These are phyloP conservation scores for Cephus runcator DNA, from an alignment of 2,888 invertebrate genomes.

Conservation along the genomic window DNA sequence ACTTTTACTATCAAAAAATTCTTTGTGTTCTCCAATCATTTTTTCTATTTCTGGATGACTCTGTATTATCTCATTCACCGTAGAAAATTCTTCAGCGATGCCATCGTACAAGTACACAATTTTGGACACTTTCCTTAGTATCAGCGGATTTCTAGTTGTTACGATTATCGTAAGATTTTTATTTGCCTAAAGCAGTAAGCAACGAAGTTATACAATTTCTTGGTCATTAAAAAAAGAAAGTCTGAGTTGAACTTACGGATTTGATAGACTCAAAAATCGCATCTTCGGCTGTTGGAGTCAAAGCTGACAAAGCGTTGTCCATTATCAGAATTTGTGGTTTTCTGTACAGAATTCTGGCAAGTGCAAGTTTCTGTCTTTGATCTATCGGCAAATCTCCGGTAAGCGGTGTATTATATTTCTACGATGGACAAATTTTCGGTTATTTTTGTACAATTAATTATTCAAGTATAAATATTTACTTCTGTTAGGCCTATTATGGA, in stretches of 20 bases:
- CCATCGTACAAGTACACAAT: constrained; percentile 21
- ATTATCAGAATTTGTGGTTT: constrained; percentile 23
- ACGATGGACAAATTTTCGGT: not conserved
- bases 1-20: constrained; percentile 17
- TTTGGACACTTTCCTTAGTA: constrained; percentile 19
- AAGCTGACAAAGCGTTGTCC: constrained; percentile 22
- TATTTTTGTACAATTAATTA: not conserved
- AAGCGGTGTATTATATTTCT: constrained; percentile 13
- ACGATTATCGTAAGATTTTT: constrained; percentile 17
- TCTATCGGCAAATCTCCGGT: constrained; percentile 22
- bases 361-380: constrained; percentile 24
- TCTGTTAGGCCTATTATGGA: constrained; percentile 13
- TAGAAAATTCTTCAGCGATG: constrained; percentile 13
- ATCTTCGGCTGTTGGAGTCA: constrained; percentile 21
- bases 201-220: too few relatives aligned
- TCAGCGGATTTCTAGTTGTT: constrained; percentile 17
- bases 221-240: too few relatives aligned
- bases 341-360: constrained; percentile 27
- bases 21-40: constrained; percentile 15
- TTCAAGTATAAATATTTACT: not conserved
- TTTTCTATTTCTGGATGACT: constrained; percentile 11
- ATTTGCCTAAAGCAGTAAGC: not conserved
- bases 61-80: constrained; percentile 14
- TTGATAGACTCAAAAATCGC: constrained; percentile 19
- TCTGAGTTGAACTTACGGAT: not conserved